Base-by-base conservation (phyloP, 1,140 invertebrate species). In the Calliopsis andreniformis region DNA sequence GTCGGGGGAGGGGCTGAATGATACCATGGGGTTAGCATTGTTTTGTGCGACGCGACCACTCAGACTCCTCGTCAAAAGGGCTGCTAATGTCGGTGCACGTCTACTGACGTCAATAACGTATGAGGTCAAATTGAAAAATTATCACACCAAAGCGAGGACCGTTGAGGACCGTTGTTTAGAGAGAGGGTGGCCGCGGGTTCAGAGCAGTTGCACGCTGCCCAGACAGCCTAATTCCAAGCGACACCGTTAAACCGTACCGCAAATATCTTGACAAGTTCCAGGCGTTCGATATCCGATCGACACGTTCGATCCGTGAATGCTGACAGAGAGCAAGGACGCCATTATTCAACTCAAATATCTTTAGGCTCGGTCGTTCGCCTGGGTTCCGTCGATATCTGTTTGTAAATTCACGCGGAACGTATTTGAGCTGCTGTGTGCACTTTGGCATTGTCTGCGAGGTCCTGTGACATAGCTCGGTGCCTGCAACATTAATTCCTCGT, bases 61-160 rank as follows among this genome's bases (percentile, higher is more conserved):
- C 88, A 88, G 88, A 89, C 87, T 82, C 73, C 72, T 87, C 83
- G 83, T 87, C 79, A 86, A 87, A 91, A 90, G 89, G 73, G 85
- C 87, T 84, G 81, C 82, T 70, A 82, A 64, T 76, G 85, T 85
- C 78, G 70, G 56, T 76, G 76, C 78, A 42, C 64, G 56, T 75
- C 70, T 56, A 59, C 68, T 49, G 49, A 64, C 78, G 82, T 90
- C 87, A 90, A 91, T 92, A 92, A 90, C 88, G 83, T 84, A 91
- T 89, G 85, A 91, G 86, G 84, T 83, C 83, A 92, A 91, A 92
- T 92, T 92, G 89, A 90, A 91, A 91, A 92, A 92, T 92, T 91
- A 91, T 92, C 90, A 91, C 89, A 89, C 90, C 88, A 87, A 87
- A 87, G 82, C 86, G 64, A 73, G 82, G 76, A 77, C 80, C 53